Conservation (phyloP, 1,140 invertebrate genomes). For the Drosophila tsacasi region DNA sequence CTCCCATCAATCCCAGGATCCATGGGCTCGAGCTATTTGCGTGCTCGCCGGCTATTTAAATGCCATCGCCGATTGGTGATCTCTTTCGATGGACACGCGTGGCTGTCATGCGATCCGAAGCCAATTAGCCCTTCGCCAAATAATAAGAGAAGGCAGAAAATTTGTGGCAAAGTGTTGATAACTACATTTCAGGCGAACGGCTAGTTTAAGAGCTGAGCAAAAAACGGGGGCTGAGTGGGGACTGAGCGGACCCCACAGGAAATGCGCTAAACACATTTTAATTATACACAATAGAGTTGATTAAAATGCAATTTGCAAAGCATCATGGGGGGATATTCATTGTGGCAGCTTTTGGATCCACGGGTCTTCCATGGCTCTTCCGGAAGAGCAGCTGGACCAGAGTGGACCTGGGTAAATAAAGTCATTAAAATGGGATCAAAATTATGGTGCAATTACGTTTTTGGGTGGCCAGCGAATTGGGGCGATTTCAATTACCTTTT, state of each 20-base stretch:
- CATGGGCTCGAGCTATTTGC: slow-evolving; percentile 56
- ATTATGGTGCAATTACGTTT: slow-evolving; percentile 77
- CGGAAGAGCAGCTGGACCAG: slow-evolving; percentile 20
- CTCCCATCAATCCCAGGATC: slow-evolving; percentile 11
- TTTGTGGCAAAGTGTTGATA: slow-evolving; percentile 72
- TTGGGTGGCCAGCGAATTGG: slow-evolving; percentile 66
- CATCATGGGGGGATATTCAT: slow-evolving; percentile 41
- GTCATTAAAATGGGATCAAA: slow-evolving; percentile 83
- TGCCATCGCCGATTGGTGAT: slow-evolving; percentile 38
- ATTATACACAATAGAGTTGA: slow-evolving; percentile 77
- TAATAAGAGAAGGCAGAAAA: slow-evolving; percentile 25
- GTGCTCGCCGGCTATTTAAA: slow-evolving; percentile 70
- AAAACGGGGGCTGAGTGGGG: no score
- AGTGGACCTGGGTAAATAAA: slow-evolving; percentile 60
- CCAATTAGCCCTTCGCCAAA: slow-evolving; percentile 41
- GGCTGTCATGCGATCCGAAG: slow-evolving; percentile 41
- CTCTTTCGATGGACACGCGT: slow-evolving; percentile 58
- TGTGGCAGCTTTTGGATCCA: slow-evolving; percentile 15
- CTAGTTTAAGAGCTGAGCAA: slow-evolving; percentile 55
- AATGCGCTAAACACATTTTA: slow-evolving; percentile 79
- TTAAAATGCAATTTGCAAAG: slow-evolving; percentile 77
- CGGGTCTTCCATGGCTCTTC: slow-evolving; percentile 4
- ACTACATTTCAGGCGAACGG: slow-evolving; percentile 63
- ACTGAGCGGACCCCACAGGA: slow-evolving; percentile 53
- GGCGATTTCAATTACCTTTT: slow-evolving; percentile 68